phyloP scores from a whole-genome alignment of 2,797 vertebrate species.

The Xyrichtys novacula region DNA sequence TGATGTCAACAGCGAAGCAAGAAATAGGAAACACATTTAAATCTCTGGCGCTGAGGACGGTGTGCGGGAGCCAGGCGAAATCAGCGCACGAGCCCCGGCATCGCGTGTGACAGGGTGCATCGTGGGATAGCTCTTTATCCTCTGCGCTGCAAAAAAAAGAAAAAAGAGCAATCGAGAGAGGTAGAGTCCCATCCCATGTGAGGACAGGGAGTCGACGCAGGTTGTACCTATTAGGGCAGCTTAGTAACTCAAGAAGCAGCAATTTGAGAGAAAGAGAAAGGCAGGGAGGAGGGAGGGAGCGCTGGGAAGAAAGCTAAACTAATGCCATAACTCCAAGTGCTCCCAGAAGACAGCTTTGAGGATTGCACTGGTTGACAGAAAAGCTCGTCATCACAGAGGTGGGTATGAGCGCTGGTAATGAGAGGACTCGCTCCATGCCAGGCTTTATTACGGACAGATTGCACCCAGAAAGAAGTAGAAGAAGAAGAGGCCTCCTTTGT shows the following conservation, averaged over 20 bases:
- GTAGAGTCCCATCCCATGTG: conserved; percentile 70
- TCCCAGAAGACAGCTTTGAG: conserved; percentile 80
- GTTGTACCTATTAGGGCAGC: conserved; percentile 88
- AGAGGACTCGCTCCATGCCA: conserved; percentile 67
- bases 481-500: conserved; percentile 58
- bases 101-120: conserved; percentile 78
- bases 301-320: conserved; percentile 68
- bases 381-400: conserved; percentile 74
- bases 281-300: conserved; percentile 57
- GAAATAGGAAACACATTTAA: conserved; percentile 90
- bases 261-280: conserved; percentile 70
- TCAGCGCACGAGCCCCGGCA: conserved; percentile 62
- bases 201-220: conserved; percentile 79
- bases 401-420: conserved; percentile 74
- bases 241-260: conserved; percentile 87
- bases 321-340: conserved; percentile 75
- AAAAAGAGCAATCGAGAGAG: conserved; percentile 58
- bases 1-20: conserved; percentile 86
- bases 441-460: conserved; percentile 64
- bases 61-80: conserved; percentile 70
- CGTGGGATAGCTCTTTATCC: conserved; percentile 77
- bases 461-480: conserved; percentile 37
- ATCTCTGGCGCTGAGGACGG: conserved; percentile 76
- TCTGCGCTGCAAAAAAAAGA: conserved; percentile 28
- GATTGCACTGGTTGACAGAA: conserved; percentile 78